Percentiles rank a stretch among this genome's conserved stretches.
phyloP scores from a whole-genome alignment of 2,113 vertebrate species.

The Eleginops maclovinus region DNA sequence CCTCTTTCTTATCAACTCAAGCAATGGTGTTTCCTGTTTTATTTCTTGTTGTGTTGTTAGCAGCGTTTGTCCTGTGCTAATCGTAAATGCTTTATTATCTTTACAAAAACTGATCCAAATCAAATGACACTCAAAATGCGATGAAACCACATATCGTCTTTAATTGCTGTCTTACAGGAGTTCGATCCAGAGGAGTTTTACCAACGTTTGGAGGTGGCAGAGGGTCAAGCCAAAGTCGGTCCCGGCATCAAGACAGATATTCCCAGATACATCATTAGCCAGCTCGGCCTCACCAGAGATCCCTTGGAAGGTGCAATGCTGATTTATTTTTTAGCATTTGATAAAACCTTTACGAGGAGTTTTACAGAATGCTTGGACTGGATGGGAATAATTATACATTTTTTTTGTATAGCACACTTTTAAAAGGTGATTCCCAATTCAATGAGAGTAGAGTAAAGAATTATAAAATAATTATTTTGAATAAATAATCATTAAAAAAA shows the following conservation, averaged over 20 bases:
- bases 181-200: slow-evolving; percentile 97
- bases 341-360: too few species aligned
- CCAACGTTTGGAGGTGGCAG: slow-evolving; percentile 92
- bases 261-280: slow-evolving; percentile 93
- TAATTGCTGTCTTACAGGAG: slow-evolving; percentile 81
- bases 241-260: slow-evolving; percentile 94
- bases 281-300: slow-evolving; percentile 92
- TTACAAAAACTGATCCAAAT: background rate
- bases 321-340: background rate
- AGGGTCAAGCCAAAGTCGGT: slow-evolving; percentile 92
- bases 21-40: background rate
- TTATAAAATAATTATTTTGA: too few species aligned
- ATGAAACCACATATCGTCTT: background rate
- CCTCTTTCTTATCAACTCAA: background rate
- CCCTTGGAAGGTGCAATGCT: slow-evolving; percentile 87
- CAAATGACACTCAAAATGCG: background rate
- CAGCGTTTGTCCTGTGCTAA: background rate
- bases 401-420: too few species aligned
- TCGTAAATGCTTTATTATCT: background rate
- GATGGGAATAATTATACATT: too few species aligned
- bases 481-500: too few species aligned
- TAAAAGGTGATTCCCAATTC: too few species aligned
- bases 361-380: background rate
- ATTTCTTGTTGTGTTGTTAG: background rate
- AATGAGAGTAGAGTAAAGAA: too few species aligned